Conservation (phyloP, 37 sponge, comb jelly and placozoan genomes). For the Oscarella lobularis region DNA sequence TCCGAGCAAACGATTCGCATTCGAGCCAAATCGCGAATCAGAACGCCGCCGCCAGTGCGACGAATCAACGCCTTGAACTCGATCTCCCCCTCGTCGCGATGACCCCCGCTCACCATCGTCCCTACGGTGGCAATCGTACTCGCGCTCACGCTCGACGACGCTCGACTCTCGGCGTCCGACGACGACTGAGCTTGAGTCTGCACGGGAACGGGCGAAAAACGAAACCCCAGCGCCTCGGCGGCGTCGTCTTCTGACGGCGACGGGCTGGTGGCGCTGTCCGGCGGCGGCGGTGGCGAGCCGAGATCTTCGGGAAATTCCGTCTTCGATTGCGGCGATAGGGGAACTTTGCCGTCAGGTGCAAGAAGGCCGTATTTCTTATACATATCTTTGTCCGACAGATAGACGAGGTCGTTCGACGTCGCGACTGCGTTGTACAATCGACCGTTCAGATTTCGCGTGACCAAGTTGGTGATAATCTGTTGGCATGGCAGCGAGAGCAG, state of each 20-base stretch:
- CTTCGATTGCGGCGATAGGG: background rate
- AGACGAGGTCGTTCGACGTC: background rate
- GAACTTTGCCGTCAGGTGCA: background rate
- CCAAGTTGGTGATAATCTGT: background rate
- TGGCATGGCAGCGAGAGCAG: background rate
- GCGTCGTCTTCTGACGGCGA: background rate
- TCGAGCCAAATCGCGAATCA: background rate
- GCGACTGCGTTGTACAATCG: background rate
- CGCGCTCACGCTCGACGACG: background rate
- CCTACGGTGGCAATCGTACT: background rate
- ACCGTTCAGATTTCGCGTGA: background rate
- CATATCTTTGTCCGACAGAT: background rate
- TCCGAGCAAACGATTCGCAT: background rate
- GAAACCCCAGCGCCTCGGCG: background rate
- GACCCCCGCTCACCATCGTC: too few species aligned
- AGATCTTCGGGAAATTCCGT: background rate
- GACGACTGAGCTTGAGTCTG: background rate
- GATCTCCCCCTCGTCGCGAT: too few species aligned
- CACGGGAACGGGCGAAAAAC: background rate
- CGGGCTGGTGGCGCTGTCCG: background rate
- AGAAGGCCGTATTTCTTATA: background rate
- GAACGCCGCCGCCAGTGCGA: background rate
- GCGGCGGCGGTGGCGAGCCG: background rate
- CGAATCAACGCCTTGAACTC: background rate
- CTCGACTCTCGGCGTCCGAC: background rate